A percentile compares a stretch with the other conserved stretches of the same genome.
Evolutionary conservation across 2,113 vertebrate species (phyloP).

Genomic region (Rousettus leschenaultii): DNA sequence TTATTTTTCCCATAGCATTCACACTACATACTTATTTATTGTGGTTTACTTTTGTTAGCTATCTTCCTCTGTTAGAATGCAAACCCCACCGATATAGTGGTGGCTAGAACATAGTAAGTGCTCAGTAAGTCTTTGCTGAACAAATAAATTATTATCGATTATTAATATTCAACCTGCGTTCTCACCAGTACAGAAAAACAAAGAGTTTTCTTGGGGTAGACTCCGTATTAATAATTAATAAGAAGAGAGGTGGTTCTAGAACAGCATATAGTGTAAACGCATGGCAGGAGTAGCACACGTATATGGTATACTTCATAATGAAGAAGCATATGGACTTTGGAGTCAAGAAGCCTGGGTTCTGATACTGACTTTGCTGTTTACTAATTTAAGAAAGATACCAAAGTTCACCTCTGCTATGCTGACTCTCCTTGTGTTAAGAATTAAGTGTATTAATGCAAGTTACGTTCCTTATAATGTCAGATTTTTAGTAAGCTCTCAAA

Average conservation of each 20-base stretch:
- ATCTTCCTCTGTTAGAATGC: background rate
- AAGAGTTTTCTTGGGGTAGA: background rate
- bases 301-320: no score
- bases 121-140: background rate
- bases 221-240: background rate
- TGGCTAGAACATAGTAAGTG: background rate
- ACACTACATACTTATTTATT: background rate
- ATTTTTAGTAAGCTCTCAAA: background rate
- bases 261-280: background rate
- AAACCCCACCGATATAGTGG: background rate
- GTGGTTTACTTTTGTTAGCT: background rate
- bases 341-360: background rate
- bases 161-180: background rate
- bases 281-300: background rate
- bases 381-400: background rate
- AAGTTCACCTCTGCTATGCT: background rate
- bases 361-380: background rate
- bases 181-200: background rate
- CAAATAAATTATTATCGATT: background rate
- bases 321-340: background rate
- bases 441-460: background rate
- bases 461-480: background rate
- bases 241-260: background rate
- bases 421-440: background rate
- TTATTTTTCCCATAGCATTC: background rate